Base-by-base conservation (phyloP, 1,140 invertebrate genomes). In the Brachionus koreanus region DNA sequence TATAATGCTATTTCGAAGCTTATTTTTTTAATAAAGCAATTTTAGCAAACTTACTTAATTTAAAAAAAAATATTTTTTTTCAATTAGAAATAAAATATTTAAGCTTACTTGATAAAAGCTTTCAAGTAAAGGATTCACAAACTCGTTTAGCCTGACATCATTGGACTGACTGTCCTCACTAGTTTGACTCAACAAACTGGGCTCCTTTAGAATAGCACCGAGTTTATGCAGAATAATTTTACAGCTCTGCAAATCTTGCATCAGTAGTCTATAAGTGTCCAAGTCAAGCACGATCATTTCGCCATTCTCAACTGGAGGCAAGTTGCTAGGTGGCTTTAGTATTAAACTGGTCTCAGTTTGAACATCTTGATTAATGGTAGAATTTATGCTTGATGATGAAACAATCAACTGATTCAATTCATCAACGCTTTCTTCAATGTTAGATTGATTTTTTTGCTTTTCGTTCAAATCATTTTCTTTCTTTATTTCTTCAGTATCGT, bases 171-270 rank as follows among this genome's bases (percentile, higher is more conserved):
- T 46, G 5, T 46, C 39, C 19, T 74, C 39, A 74, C 12, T 25
- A 29, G 4, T 13, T 25, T 46, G 16, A 29, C 25, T 46, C 39
- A 74, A 23, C 9, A 33, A 29, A 74, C 9, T 29, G 6, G 74
- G 49, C n/a, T 77, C 46, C 37, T 61, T 77, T 6, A 77, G 39
- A 35, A 77, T 16, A 37, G 25, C 13, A 61, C 29, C 74, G 10
- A 77, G 39, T 25, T 77, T 57, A 16, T 77, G 74, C n/a, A 77
- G n/a, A 29, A 77, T 23, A 19, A 57, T 57, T 37, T 77, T 77
- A 19, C 29, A 35, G 57, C n/a, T 57, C 37, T 57, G 46, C 16
- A 77, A n/a, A 57, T 77, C 74, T 57, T 77, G 46, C 49, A 77
- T 46, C 6, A 77, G 10, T n/a, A 37, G n/a, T 9, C 49, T 16